Evolutionary conservation across 1,140 invertebrate species (phyloP).

Genomic region (Diabrotica virgifera): DNA sequence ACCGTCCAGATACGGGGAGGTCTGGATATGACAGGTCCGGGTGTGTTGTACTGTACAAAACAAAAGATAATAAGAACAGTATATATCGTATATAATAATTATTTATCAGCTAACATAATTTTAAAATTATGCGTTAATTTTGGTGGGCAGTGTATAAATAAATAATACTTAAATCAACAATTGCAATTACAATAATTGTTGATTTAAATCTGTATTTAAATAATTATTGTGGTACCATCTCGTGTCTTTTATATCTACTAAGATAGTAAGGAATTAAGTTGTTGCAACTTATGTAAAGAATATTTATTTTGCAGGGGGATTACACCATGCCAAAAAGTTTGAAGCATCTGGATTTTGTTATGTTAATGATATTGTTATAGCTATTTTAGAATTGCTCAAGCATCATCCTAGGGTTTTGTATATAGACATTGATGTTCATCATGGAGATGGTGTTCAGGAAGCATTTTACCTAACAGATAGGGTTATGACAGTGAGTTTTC

Average conservation of each 20-base stretch:
- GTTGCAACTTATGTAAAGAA: neutral
- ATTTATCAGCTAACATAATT: too few relatives aligned
- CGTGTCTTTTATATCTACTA: neutral
- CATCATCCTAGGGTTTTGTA: conserved; percentile 95
- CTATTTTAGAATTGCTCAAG: conserved; percentile 93
- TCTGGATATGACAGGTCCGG: too few relatives aligned
- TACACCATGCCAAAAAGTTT: conserved; percentile 99
- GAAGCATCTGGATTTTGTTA: conserved; percentile 97
- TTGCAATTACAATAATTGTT: too few relatives aligned
- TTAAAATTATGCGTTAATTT: too few relatives aligned
- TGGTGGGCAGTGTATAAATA: too few relatives aligned
- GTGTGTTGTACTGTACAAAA: too few relatives aligned
- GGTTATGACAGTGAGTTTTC: conserved; percentile 99
- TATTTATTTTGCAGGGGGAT: conserved; percentile 66
- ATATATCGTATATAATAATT: too few relatives aligned
- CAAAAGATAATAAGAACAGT: too few relatives aligned
- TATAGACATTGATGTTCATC: conserved; percentile 99
- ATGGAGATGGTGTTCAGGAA: conserved; percentile 99
- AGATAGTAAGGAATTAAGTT: neutral
- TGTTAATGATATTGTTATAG: conserved; percentile 98
- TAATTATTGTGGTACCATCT: too few relatives aligned
- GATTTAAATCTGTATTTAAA: too few relatives aligned
- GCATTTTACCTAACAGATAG: conserved; percentile 98
- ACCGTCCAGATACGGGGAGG: too few relatives aligned
- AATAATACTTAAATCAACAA: too few relatives aligned